These are phyloP conservation scores for Allolobophora icterica DNA, from an alignment of 2,888 invertebrate genomes.

Conservation along the genomic window DNA sequence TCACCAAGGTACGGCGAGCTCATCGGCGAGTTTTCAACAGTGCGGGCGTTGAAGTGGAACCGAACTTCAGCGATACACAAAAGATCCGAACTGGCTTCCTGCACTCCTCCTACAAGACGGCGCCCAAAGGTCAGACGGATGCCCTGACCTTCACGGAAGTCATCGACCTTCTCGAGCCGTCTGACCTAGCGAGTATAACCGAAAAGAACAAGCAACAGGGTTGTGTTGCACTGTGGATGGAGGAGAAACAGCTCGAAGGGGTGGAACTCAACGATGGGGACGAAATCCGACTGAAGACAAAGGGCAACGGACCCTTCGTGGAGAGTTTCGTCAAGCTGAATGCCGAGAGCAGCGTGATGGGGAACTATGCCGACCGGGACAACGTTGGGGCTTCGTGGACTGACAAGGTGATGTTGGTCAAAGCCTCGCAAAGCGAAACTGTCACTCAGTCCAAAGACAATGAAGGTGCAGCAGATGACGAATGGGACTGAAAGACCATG, in stretches of 20 bases:
- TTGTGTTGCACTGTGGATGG: conserved; percentile 53
- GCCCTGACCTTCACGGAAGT: conserved; percentile 50
- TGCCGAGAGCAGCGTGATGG: conserved; percentile 49
- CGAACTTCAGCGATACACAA: conserved; percentile 60
- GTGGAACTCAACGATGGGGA: conserved; percentile 53
- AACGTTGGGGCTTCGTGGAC: conserved; percentile 59
- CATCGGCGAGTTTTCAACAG: conserved; percentile 57
- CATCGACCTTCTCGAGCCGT: conserved; percentile 47
- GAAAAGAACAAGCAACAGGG: conserved; percentile 43
- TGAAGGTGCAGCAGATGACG: conserved; percentile 56
- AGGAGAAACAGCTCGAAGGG: conserved; percentile 48
- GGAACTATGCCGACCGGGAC: conserved; percentile 59
- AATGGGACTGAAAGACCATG: conserved; percentile 52
- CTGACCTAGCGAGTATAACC: conserved; percentile 28
- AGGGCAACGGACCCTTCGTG: conserved; percentile 55
- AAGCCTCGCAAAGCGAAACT: conserved; percentile 45
- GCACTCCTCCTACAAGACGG: conserved; percentile 58
- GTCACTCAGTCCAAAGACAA: conserved; percentile 43
- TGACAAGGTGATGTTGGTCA: conserved; percentile 59
- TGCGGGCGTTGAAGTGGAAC: conserved; percentile 56
- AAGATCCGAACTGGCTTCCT: conserved; percentile 59
- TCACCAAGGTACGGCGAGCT: conserved; percentile 51
- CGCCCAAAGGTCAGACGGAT: conserved; percentile 57
- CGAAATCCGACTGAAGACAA: conserved; percentile 53
- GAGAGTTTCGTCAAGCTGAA: conserved; percentile 54